Evolutionary conservation across 2,888 invertebrate species (phyloP).

Genomic region (Coenonympha arcania): DNA sequence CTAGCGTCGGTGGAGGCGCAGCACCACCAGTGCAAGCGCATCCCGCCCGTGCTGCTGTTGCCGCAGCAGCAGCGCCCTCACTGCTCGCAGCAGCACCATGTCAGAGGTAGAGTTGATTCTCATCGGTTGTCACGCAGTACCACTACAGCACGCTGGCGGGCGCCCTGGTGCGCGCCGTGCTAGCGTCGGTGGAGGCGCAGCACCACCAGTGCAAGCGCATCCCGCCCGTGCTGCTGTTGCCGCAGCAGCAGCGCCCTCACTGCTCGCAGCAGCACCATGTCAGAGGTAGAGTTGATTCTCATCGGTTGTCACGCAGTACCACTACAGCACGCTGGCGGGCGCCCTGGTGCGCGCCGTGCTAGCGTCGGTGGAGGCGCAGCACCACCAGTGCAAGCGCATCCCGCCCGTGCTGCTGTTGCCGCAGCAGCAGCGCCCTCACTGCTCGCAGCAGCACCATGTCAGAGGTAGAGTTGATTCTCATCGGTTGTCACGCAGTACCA

Average conservation of each 20-base stretch:
- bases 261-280: slow-evolving; percentile 11
- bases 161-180: slow-evolving; percentile 87
- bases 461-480: no score
- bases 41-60: slow-evolving; percentile 86
- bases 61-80: slow-evolving; percentile 66
- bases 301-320: no score
- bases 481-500: no score
- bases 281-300: slow-evolving; percentile 4
- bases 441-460: no score
- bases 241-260: slow-evolving; percentile 60
- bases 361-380: no score
- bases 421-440: no score
- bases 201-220: slow-evolving; percentile 92
- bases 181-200: slow-evolving; percentile 93
- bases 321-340: no score
- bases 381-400: no score
- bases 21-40: slow-evolving; percentile 90
- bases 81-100: slow-evolving; percentile 10
- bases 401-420: no score
- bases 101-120: slow-evolving; percentile 1
- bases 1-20: slow-evolving; percentile 93
- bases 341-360: no score
- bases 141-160: slow-evolving; percentile 79
- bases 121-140: no score
- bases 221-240: slow-evolving; percentile 85